These are phyloP conservation scores for Siniperca obscura DNA, from an alignment of 2,797 vertebrate species.

Conservation along the genomic window DNA sequence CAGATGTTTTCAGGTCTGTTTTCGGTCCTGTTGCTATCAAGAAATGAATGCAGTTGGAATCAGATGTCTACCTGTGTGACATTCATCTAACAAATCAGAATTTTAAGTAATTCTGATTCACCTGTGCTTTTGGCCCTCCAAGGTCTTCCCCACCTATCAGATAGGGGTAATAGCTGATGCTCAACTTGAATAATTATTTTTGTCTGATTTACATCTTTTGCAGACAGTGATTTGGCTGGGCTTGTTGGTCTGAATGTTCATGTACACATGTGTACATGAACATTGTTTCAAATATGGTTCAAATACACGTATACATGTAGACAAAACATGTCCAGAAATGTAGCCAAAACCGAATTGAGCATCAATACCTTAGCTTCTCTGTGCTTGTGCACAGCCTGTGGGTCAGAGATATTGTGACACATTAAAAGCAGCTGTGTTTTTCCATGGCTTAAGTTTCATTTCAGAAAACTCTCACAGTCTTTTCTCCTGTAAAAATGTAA, in stretches of 20 bases:
- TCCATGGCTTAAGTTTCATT: constrained; percentile 42
- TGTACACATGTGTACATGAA: background rate
- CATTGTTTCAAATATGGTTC: background rate
- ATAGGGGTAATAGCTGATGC: background rate
- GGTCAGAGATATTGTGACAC: constrained; percentile 50
- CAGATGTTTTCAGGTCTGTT: constrained; percentile 3
- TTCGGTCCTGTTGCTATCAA: background rate
- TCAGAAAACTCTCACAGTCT: constrained; percentile 35
- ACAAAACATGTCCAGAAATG: background rate
- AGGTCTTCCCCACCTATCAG: background rate
- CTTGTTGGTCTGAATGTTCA: background rate
- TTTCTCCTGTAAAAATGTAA: constrained; percentile 41
- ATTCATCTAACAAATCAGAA: background rate
- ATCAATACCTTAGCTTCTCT: constrained; percentile 4
- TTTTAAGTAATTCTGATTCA: constrained; percentile 1
- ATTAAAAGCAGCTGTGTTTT: constrained; percentile 66
- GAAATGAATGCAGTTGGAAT: background rate
- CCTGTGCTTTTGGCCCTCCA: background rate
- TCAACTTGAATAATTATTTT: background rate
- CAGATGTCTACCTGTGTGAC: background rate
- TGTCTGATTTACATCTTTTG: constrained; percentile 22
- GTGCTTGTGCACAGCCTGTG: constrained; percentile 9
- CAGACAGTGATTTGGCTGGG: background rate
- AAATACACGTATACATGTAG: constrained; percentile 12
- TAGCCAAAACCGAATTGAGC: constrained; percentile 16